Conservation (phyloP, 1,140 invertebrate genomes). For the Bombus pascuorum region DNA sequence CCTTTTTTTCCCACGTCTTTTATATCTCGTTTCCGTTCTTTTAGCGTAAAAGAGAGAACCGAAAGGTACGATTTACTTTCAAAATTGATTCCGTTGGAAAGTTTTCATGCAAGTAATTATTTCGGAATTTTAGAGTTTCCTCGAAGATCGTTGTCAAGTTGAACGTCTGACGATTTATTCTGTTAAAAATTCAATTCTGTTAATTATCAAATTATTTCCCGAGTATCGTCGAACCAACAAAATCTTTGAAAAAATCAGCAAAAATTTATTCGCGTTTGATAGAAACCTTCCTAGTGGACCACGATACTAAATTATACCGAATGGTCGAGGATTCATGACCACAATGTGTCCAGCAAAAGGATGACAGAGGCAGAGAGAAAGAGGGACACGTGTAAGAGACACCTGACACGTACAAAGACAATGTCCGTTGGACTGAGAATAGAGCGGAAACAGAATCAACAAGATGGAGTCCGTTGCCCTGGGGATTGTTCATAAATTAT, state of each 20-base stretch:
- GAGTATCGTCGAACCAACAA: no score
- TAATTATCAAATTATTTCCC: no score
- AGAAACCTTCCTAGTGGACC: background rate
- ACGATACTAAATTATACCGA: background rate
- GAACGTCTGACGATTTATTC: no score
- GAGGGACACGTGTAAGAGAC: background rate
- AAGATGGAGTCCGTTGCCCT: conserved; percentile 30
- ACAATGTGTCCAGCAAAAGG: conserved; percentile 16
- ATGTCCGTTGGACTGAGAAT: background rate
- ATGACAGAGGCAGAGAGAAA: background rate
- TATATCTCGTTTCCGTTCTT: no score
- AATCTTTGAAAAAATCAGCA: background rate
- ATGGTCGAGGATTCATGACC: background rate
- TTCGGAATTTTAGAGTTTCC: no score
- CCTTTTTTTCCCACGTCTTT: background rate
- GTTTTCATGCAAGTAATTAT: no score
- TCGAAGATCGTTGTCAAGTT: no score
- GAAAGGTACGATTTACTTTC: no score
- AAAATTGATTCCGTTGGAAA: no score
- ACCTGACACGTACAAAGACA: conserved; percentile 28
- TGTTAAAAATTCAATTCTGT: no score
- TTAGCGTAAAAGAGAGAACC: no score
- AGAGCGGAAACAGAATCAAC: conserved; percentile 19
- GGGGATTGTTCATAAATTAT: conserved; percentile 73
- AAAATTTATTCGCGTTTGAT: background rate